A percentile compares a stretch with the other conserved stretches of the same genome.
These are phyloP conservation scores for Sphenodon punctatus DNA, from an alignment of 2,797 vertebrate species.

Conservation along the genomic window DNA sequence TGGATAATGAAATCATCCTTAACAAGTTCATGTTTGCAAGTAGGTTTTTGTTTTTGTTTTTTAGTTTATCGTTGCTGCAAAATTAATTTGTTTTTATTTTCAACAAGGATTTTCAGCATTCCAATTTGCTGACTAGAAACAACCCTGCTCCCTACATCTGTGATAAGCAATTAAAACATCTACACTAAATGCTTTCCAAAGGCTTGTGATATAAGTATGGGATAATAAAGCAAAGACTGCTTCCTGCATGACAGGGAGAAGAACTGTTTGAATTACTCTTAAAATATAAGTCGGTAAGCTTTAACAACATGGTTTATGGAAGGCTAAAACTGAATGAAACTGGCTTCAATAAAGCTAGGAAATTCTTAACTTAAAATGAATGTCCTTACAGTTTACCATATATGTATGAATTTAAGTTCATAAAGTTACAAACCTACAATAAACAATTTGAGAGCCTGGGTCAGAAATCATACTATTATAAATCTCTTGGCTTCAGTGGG, in stretches of 20 bases:
- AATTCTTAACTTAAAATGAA: neutral
- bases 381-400: neutral
- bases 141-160: slow-evolving; percentile 22
- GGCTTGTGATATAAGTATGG: neutral
- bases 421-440: neutral
- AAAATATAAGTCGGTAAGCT: neutral
- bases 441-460: neutral
- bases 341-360: neutral
- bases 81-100: slow-evolving; percentile 57
- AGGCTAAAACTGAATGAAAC: neutral
- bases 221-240: slow-evolving; percentile 7
- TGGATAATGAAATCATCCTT: slow-evolving; percentile 44
- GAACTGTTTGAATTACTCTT: neutral
- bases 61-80: slow-evolving; percentile 44
- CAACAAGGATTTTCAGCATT: slow-evolving; percentile 2
- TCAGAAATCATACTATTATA: accelerated
- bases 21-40: slow-evolving; percentile 7
- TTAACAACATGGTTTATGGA: neutral
- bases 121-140: slow-evolving; percentile 37
- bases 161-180: slow-evolving; percentile 36
- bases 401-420: neutral
- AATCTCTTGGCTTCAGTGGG: neutral
- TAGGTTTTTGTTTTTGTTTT: slow-evolving; percentile 22
- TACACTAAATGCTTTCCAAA: slow-evolving; percentile 13
- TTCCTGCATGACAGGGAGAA: neutral